Evolutionary conservation across 1,140 invertebrate species (phyloP).

Genomic region (Gonioctena quinquepunctata): DNA sequence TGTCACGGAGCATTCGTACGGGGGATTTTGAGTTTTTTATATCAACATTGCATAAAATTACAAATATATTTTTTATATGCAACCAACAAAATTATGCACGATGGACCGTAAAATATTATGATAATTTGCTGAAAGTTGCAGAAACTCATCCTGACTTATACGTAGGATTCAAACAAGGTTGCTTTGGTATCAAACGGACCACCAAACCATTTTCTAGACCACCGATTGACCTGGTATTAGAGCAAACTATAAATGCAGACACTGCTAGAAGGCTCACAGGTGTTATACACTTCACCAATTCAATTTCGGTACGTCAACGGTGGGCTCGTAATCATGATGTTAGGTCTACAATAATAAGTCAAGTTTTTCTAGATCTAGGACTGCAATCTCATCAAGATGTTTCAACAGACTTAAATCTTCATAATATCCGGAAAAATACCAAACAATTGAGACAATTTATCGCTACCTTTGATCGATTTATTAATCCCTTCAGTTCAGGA

Average conservation of each 20-base stretch:
- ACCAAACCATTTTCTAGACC: slow-evolving; percentile 38
- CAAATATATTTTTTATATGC: slow-evolving; percentile 35
- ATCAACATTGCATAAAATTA: slow-evolving; percentile 31
- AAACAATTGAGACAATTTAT: slow-evolving; percentile 26
- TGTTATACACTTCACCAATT: slow-evolving; percentile 32
- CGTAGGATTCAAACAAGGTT: slow-evolving; percentile 34
- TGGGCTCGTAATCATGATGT: slow-evolving; percentile 30
- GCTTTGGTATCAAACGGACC: slow-evolving; percentile 39
- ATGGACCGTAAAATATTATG: slow-evolving; percentile 31
- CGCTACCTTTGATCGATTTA: slow-evolving; percentile 20
- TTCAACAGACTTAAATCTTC: slow-evolving; percentile 13
- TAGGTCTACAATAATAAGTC: slow-evolving; percentile 31
- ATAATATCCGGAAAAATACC: slow-evolving; percentile 11
- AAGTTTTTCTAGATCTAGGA: slow-evolving; percentile 13
- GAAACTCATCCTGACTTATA: slow-evolving; percentile 41
- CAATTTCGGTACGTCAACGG: slow-evolving; percentile 28
- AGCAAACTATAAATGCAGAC: slow-evolving; percentile 50
- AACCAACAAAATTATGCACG: slow-evolving; percentile 39
- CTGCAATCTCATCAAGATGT: slow-evolving; percentile 24
- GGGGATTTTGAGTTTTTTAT: too few species aligned
- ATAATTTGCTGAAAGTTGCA: slow-evolving; percentile 31
- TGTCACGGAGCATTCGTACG: too few species aligned
- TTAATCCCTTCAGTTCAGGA: slow-evolving; percentile 35
- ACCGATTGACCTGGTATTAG: slow-evolving; percentile 42
- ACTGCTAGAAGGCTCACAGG: slow-evolving; percentile 44